Evolutionary conservation across 37 sponge, comb jelly and placozoan genomes (phyloP).

Genomic region (Mnemiopsis leidyi): DNA sequence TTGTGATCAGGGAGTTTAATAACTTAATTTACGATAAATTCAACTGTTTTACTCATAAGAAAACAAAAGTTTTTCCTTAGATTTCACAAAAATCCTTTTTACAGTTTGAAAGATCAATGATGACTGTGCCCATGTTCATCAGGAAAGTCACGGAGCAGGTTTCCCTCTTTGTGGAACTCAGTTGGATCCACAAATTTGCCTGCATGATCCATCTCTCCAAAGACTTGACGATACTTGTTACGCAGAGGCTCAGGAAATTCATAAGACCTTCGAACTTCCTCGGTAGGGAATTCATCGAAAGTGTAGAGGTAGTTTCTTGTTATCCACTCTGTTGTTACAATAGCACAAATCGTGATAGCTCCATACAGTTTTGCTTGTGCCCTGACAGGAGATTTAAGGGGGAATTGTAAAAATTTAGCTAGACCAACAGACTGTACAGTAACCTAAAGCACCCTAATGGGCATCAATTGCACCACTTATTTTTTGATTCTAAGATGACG

Average conservation of each 20-base stretch:
- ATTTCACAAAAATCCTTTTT: too few species aligned
- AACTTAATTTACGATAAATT: too few species aligned
- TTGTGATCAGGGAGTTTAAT: too few species aligned
- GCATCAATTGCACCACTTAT: too few species aligned
- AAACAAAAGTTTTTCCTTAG: too few species aligned
- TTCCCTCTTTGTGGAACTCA: slow-evolving; percentile 39
- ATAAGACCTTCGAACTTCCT: slow-evolving; percentile 51
- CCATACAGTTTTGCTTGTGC: not conserved
- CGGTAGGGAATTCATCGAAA: slow-evolving; percentile 38
- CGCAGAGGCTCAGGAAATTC: slow-evolving; percentile 42
- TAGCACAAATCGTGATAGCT: not conserved
- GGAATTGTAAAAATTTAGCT: too few species aligned
- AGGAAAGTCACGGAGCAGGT: slow-evolving; percentile 19
- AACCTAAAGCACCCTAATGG: too few species aligned
- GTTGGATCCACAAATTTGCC: slow-evolving; percentile 59
- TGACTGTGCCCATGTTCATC: not conserved
- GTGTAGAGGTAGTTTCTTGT: slow-evolving; percentile 1
- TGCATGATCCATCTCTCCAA: slow-evolving; percentile 49
- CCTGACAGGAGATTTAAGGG: too few species aligned
- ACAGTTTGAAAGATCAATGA: slow-evolving; percentile 42
- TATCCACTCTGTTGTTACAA: not conserved
- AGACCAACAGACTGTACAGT: too few species aligned
- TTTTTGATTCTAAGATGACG: too few species aligned
- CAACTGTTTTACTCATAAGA: too few species aligned
- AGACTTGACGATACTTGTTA: slow-evolving; percentile 23